phyloP scores from a whole-genome alignment of 2,888 invertebrate species.

The Hymenopus coronatus region DNA sequence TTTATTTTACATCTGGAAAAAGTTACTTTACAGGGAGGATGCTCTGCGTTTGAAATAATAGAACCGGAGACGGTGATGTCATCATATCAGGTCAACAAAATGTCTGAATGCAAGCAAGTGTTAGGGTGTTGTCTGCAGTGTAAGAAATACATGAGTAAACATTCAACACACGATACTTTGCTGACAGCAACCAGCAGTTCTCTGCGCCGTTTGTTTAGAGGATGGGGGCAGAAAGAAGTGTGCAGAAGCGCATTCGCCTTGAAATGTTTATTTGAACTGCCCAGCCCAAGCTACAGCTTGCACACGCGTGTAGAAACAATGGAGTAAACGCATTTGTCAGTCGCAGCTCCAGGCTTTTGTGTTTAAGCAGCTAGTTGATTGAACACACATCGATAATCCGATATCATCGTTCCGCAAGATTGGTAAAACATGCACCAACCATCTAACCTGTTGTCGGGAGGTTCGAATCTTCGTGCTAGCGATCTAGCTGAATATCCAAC shows the following conservation, averaged over 20 bases:
- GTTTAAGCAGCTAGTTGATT: not conserved
- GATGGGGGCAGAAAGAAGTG: not conserved
- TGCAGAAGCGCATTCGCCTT: not conserved
- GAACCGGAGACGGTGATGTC: not conserved
- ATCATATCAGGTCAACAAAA: not conserved
- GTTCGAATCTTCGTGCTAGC: not conserved
- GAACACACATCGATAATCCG: not conserved
- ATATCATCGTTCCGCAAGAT: not conserved
- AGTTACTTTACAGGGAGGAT: not conserved
- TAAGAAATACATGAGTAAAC: too few species aligned
- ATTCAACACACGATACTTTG: too few species aligned
- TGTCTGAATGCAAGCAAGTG: too few species aligned
- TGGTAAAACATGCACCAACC: not conserved
- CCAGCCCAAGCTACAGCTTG: not conserved
- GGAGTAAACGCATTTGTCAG: not conserved
- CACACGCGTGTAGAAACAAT: not conserved
- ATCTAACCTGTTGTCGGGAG: not conserved
- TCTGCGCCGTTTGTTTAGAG: too few species aligned
- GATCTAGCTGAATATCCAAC: too few species aligned
- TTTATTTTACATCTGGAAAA: not conserved
- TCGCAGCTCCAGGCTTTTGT: not conserved
- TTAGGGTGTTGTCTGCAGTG: too few species aligned
- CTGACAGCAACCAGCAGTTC: too few species aligned
- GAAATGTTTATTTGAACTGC: not conserved
- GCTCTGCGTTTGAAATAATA: not conserved